phyloP scores from a whole-genome alignment of 2,113 vertebrate species.

The Rhinoptilus africanus region DNA sequence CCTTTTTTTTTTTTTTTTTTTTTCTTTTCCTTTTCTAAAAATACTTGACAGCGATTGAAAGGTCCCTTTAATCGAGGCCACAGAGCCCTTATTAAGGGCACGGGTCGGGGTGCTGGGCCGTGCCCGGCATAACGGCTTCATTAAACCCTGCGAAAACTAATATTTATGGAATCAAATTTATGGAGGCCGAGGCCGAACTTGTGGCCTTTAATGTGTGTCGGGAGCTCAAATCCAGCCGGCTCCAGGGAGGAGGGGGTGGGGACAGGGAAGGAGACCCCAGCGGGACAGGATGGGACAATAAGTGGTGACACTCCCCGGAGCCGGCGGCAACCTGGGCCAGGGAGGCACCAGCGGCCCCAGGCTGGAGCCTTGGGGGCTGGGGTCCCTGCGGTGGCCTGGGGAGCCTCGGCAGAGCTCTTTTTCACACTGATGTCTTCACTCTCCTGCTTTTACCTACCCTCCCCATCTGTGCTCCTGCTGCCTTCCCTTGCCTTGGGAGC shows the following conservation, averaged over 20 bases:
- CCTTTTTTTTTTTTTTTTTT: constrained; percentile 69
- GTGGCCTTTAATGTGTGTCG: constrained; percentile 64
- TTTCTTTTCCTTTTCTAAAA: constrained; percentile 77
- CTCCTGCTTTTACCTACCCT: not conserved
- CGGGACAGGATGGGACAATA: constrained; percentile 20
- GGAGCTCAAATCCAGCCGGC: constrained; percentile 63
- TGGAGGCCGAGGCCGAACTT: constrained; percentile 70
- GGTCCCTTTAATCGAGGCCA: constrained; percentile 76
- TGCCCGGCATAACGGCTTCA: constrained; percentile 77
- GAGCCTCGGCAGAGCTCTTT: not conserved
- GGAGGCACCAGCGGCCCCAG: not conserved
- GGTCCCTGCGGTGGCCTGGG: not conserved
- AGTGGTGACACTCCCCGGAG: not conserved
- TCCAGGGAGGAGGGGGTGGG: constrained; percentile 58
- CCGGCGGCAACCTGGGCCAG: not conserved
- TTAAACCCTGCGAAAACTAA: constrained; percentile 80
- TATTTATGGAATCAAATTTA: constrained; percentile 83
- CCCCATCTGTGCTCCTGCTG: not conserved
- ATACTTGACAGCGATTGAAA: constrained; percentile 85
- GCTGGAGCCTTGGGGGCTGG: not conserved
- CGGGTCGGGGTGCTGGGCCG: constrained; percentile 77
- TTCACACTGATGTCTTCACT: not conserved
- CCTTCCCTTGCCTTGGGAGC: not conserved
- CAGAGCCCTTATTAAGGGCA: constrained; percentile 77
- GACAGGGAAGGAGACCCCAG: constrained; percentile 54